phyloP scores from a whole-genome alignment of 2,888 invertebrate species.

The Aspidapion aeneum region DNA sequence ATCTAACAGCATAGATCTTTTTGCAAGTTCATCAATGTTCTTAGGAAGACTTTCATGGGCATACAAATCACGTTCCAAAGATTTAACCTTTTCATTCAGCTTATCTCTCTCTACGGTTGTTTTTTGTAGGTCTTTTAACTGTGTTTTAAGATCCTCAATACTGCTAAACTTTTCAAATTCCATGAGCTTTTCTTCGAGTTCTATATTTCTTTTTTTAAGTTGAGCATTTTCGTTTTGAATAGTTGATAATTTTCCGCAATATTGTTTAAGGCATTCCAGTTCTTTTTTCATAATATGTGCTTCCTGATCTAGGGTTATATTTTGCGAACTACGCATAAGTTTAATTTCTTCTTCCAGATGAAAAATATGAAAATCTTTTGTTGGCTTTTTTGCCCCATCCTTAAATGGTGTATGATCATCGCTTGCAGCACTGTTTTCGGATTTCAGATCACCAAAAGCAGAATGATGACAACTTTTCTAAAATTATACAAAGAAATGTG shows the following conservation, averaged over 20 bases:
- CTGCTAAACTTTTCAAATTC: conserved; percentile 12
- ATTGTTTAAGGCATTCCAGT: conserved; percentile 39
- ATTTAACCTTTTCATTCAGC: conserved; percentile 32
- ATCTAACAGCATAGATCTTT: conserved; percentile 37
- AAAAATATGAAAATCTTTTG: conserved; percentile 32
- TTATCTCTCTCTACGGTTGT: conserved; percentile 35
- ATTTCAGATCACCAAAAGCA: conserved; percentile 9
- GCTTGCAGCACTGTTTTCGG: conserved; percentile 7
- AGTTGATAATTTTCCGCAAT: conserved; percentile 39
- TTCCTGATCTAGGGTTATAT: conserved; percentile 35
- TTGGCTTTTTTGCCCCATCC: conserved; percentile 3
- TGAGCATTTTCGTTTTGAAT: conserved; percentile 41
- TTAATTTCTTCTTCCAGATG: conserved; percentile 39
- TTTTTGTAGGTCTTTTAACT: conserved; percentile 26
- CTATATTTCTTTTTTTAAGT: conserved; percentile 38
- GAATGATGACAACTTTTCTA: conserved; percentile 21
- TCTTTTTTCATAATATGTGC: conserved; percentile 40
- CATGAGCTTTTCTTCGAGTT: conserved; percentile 29
- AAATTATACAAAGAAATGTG: too few species aligned
- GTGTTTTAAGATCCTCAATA: conserved; percentile 26
- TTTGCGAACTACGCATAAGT: conserved; percentile 28
- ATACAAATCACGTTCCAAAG: conserved; percentile 36
- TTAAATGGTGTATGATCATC: conserved; percentile 10
- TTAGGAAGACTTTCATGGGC: conserved; percentile 36
- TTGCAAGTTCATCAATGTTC: conserved; percentile 37